phyloP scores from a whole-genome alignment of 1,140 invertebrate genomes.

The Carcinoscorpius rotundicauda region DNA sequence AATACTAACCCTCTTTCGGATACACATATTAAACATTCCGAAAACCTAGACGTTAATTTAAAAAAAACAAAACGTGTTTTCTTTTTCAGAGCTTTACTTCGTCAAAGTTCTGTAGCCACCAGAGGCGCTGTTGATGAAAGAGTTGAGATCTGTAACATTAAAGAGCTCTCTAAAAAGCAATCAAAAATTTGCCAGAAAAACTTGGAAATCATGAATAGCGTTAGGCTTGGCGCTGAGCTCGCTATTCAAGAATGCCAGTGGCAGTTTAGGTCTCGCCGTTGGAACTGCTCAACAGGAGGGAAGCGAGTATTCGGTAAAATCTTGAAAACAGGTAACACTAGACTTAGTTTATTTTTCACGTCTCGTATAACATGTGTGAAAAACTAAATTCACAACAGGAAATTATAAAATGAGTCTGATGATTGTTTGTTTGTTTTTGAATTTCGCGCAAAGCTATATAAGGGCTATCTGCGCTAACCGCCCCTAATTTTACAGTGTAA shows the following conservation, averaged over 20 bases:
- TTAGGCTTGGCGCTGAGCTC: constrained; percentile 57
- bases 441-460: too few relatives aligned
- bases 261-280: constrained; percentile 69
- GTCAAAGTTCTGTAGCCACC: constrained; percentile 11
- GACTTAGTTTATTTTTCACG: too few relatives aligned
- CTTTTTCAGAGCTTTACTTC: constrained; percentile 11
- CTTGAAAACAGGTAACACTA: too few relatives aligned
- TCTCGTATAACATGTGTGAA: too few relatives aligned
- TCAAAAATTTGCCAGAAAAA: constrained; percentile 32
- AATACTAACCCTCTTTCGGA: too few relatives aligned
- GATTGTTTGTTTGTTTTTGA: too few relatives aligned
- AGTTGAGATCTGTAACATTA: constrained; percentile 15
- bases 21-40: too few relatives aligned
- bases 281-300: constrained; percentile 58
- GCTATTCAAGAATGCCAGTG: constrained; percentile 80
- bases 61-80: background rate
- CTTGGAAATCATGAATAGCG: constrained; percentile 36
- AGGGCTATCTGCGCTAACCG: too few relatives aligned
- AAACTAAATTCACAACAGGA: too few relatives aligned
- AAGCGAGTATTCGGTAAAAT: constrained; percentile 12
- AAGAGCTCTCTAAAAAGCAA: constrained; percentile 25
- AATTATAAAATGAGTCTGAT: too few relatives aligned
- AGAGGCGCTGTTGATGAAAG: constrained; percentile 1
- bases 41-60: too few relatives aligned
- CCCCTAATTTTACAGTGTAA: too few relatives aligned